These are phyloP conservation scores for Pachyuromys duprasi DNA, from an alignment of 2,797 vertebrate species.

Conservation along the genomic window DNA sequence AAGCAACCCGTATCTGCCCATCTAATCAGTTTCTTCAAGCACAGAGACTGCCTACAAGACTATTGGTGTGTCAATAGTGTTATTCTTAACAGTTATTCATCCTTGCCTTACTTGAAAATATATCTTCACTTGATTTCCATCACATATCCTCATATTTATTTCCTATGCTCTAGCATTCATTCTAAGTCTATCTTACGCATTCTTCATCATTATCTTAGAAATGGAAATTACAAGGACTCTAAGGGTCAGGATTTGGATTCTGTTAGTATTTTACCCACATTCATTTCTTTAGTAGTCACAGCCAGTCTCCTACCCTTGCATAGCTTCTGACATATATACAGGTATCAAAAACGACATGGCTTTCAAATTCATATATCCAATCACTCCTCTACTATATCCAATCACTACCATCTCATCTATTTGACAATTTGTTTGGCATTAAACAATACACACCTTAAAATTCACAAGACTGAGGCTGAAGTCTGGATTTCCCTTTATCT, in stretches of 20 bases:
- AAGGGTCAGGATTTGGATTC: background rate
- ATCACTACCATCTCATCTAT: background rate
- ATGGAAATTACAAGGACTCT: background rate
- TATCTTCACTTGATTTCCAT: constrained; percentile 17
- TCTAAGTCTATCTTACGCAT: background rate
- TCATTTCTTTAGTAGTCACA: background rate
- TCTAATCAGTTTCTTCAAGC: background rate
- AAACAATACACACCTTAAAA: background rate
- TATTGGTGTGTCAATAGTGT: background rate
- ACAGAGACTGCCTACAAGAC: background rate
- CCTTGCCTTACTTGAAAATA: background rate
- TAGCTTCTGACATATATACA: background rate
- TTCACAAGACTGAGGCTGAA: background rate
- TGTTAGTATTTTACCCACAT: constrained; percentile 29
- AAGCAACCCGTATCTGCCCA: background rate
- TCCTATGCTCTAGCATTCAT: background rate
- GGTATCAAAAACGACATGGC: background rate
- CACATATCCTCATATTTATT: background rate
- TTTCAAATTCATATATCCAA: background rate
- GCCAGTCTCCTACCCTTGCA: background rate
- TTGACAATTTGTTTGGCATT: background rate
- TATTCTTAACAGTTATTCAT: background rate
- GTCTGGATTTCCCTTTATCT: background rate
- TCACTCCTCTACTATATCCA: background rate
- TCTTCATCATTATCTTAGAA: background rate